Evolutionary conservation across 2,113 vertebrate genomes (phyloP), one percentile per base, ranked within the genome.

Genomic region (Mobula hypostoma): DNA sequence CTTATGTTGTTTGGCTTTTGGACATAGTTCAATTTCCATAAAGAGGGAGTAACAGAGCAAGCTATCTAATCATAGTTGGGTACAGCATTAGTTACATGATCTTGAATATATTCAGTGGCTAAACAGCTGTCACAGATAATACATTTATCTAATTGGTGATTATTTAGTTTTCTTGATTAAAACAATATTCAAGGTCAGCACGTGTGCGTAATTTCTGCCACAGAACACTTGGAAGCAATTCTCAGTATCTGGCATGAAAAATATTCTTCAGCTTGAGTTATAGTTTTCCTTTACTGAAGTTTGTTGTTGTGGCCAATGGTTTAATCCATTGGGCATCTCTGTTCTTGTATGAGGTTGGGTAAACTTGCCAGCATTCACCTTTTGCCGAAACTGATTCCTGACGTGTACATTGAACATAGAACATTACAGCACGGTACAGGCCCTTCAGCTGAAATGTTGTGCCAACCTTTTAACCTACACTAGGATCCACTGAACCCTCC

Each of bases 151-250:
- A 68, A 90, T 66, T 68, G 61, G 29, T 68, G 85, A 90, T 90
- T 90, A 90, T 90, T 90, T 90, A 7, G 61, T 32, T 90, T 90
- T 90, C 61, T 66, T 90, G 85, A 90, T 90, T 66, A 90, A 90
- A 66, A 90, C 85, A 68, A 90, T n/a, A 36, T 90, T 68, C 85
- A 90, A 68, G 85, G 61, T 90, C 29, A 66, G 61, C 63, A 32
- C n/a, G 61, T 32, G 85, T 90, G 61, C 48, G 61, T 32, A 90
- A 66, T 68, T 90, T 90, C 85, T 68, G 85, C 58, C 61, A 68
- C 85, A 90, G 61, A 90, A 66, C 61, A 90, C 32, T 90, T 90
- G 85, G 85, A 68, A 90, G 11, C 27, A 63, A 90, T 90, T 63
- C 15, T 19, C n/a, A 2, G 61, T 90, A 32, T 90, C 63, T 90